phyloP scores from a whole-genome alignment of 2,113 vertebrate genomes.

The Scatophagus argus region DNA sequence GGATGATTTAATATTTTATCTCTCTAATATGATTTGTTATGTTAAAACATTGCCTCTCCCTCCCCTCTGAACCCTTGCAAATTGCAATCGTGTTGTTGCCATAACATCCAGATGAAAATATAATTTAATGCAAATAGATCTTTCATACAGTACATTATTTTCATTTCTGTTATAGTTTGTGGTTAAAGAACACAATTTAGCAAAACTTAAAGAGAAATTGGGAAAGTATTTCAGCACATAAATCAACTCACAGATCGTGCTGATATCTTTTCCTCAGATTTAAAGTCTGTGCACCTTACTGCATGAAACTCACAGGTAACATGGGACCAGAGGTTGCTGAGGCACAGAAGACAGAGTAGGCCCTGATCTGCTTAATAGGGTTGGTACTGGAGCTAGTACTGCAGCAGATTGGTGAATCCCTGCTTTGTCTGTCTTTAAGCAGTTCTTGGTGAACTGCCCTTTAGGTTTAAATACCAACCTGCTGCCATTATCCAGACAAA shows the following conservation, averaged over 20 bases:
- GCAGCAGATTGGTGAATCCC: background rate
- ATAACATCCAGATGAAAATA: too few species aligned
- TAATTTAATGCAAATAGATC: too few species aligned
- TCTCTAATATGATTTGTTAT: too few species aligned
- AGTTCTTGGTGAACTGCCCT: background rate
- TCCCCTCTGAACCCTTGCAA: too few species aligned
- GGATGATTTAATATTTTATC: too few species aligned
- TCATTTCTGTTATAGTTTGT: background rate
- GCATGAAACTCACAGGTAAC: background rate
- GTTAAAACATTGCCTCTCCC: too few species aligned
- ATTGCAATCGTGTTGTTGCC: too few species aligned
- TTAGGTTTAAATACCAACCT: constrained; percentile 24
- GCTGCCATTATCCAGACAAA: constrained; percentile 10
- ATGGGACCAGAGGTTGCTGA: background rate
- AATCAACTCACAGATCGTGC: too few species aligned
- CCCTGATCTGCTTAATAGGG: background rate
- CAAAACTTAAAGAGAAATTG: too few species aligned
- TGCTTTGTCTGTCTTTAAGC: background rate
- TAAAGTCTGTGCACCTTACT: background rate
- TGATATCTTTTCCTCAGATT: background rate
- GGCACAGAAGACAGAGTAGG: background rate
- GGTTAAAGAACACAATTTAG: background rate
- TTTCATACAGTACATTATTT: too few species aligned
- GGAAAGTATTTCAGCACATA: too few species aligned
- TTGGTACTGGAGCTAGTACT: background rate